These are phyloP conservation scores for Onychomys leucogaster DNA, from an alignment of 2,797 vertebrate genomes.

Conservation along the genomic window DNA sequence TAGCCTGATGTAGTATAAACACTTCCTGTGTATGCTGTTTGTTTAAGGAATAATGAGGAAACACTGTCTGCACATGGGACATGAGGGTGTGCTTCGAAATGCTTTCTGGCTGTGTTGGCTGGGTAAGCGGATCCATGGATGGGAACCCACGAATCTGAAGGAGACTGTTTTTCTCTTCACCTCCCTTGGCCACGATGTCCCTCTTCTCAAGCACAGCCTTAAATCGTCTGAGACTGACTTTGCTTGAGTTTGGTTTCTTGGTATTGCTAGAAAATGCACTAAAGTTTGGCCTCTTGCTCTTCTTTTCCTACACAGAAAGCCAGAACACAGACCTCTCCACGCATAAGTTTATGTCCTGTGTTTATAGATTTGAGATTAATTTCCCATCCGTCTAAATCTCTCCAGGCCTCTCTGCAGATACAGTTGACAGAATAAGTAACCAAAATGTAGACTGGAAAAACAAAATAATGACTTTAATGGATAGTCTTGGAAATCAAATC, in stretches of 20 bases:
- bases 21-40: neutral
- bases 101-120: neutral
- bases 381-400: neutral
- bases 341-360: accelerated
- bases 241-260: neutral
- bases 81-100: neutral
- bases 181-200: too few relatives aligned
- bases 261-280: too few relatives aligned
- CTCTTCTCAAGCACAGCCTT: neutral
- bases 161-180: neutral
- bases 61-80: neutral
- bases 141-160: neutral
- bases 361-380: neutral
- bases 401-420: neutral
- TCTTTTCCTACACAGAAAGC: neutral
- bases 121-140: too few relatives aligned
- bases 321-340: too few relatives aligned
- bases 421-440: neutral
- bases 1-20: neutral
- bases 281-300: too few relatives aligned
- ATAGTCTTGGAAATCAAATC: neutral
- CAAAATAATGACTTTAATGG: neutral
- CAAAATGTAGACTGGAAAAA: neutral
- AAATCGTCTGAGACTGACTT: neutral
- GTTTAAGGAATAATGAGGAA: neutral